Base-by-base conservation (phyloP, 2,113 vertebrate species). In the Arvicanthis niloticus region DNA sequence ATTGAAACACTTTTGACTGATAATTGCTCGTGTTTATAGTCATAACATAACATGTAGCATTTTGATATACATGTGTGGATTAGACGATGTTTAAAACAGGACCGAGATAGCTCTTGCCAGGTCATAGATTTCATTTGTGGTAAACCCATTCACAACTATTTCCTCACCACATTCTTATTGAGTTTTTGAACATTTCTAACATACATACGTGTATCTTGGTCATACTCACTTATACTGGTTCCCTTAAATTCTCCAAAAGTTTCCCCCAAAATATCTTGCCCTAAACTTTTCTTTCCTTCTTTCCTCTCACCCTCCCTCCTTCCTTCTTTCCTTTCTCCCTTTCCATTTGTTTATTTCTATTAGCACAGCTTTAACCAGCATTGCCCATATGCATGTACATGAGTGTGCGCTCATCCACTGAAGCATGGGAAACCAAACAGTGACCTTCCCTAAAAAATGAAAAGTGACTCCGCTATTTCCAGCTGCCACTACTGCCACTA, bases 251-350 rank as follows among this genome's bases (percentile, higher is more conserved):
- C 12, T 58, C n/a, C n/a, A 42, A 15, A 60, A 62, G n/a, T 16
- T 84, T 62, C 3, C 24, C 11, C 24, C 26, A 42, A 42, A 2
- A 42, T 26, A 42, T 42, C 81, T 84, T 53, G 22, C 77, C 21
- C 12, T 1, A 6, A 5, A 4, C 24, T 26, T 9, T 9, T 2
- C 10, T 5, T 2, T 11, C 40, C 40, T 6, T 5, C 4, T 5
- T 81, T 0, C 31, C 9, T 53, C 10, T 15, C 3, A 51, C 15
- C 24, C 1, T 19, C 2, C 29, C 2, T 11, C 5, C 34, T 5
- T 21, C 7, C 45, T 0, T 53, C 45, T 17, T 9, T 19, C 21
- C 22, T 4, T 7, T 45, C 37, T 40, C 8, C 3, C 13, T 29
- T 9, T 16, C 56, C 42, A 58, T 81, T 81, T 58, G 37, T 40